A percentile compares a stretch with the other conserved stretches of the same genome.
phyloP scores from a whole-genome alignment of 2,113 vertebrate species.

The Penelope pileata region DNA sequence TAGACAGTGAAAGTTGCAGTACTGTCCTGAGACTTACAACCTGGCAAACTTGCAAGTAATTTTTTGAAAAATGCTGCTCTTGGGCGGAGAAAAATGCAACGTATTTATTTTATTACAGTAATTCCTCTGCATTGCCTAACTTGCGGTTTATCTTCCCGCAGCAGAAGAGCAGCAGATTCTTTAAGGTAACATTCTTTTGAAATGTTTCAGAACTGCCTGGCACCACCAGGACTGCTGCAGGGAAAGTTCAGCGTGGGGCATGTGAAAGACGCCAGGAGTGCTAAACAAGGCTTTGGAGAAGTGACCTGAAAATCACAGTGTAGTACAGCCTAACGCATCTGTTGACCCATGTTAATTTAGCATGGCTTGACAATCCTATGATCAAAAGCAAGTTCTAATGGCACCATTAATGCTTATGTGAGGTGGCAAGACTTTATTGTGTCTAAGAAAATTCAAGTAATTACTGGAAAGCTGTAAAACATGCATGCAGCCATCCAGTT shows the following conservation, averaged over 20 bases:
- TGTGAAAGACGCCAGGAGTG: conserved; percentile 7
- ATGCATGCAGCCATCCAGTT: neutral
- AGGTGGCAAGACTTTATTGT: neutral
- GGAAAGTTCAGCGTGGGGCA: conserved; percentile 24
- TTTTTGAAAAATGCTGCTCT: neutral
- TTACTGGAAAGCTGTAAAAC: neutral
- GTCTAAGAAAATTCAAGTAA: neutral
- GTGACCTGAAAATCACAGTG: conserved; percentile 27
- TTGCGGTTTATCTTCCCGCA: neutral
- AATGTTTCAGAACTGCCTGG: conserved; percentile 7
- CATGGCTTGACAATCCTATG: neutral
- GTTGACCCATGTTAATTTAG: conserved; percentile 12
- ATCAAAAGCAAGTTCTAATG: conserved; percentile 1
- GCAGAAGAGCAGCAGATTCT: neutral
- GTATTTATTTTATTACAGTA: neutral
- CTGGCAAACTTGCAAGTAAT: neutral
- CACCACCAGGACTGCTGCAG: neutral
- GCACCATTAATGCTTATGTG: neutral
- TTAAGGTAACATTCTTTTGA: neutral
- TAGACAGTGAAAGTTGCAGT: neutral
- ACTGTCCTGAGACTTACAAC: neutral
- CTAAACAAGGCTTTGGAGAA: neutral
- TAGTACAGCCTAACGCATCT: neutral
- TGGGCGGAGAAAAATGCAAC: neutral
- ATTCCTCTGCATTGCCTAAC: neutral